Percentiles rank a stretch among this genome's conserved stretches.
Evolutionary conservation across 2,797 vertebrate species (phyloP).

Genomic region (Danionella dracula): DNA sequence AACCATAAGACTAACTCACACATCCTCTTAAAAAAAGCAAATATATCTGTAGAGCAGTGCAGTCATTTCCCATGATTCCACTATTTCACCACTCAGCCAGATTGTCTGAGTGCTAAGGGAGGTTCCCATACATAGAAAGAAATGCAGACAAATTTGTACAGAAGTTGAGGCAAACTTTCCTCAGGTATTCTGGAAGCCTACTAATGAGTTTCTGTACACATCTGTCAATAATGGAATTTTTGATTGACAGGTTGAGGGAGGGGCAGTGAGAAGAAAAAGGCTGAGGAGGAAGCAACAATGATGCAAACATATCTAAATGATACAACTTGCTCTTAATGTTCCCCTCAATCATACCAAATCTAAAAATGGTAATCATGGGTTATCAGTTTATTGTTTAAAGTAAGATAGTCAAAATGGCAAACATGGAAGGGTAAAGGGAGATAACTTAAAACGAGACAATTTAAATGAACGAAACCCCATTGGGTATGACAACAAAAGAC

Average conservation of each 20-base stretch:
- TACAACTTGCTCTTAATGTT: background rate
- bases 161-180: slow-evolving; percentile 68
- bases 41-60: slow-evolving; percentile 2
- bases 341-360: too few species aligned
- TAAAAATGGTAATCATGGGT: too few species aligned
- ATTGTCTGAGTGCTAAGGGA: slow-evolving; percentile 32
- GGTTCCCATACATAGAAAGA: slow-evolving; percentile 23
- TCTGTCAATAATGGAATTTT: slow-evolving; percentile 71
- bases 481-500: too few species aligned
- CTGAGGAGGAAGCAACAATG: background rate
- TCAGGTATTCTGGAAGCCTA: slow-evolving; percentile 62
- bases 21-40: too few species aligned
- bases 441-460: too few species aligned
- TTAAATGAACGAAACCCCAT: too few species aligned
- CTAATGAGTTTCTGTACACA: slow-evolving; percentile 74
- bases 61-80: slow-evolving; percentile 30
- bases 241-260: slow-evolving; percentile 61
- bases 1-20: too few species aligned
- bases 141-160: slow-evolving; percentile 59
- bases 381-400: too few species aligned
- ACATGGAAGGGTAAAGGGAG: too few species aligned
- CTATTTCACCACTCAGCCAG: slow-evolving; percentile 28
- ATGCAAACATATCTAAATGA: slow-evolving; percentile 14
- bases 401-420: too few species aligned
- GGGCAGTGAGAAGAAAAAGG: slow-evolving; percentile 29